Conservation (phyloP, 1,140 invertebrate genomes). For the Bombus terrestris region DNA sequence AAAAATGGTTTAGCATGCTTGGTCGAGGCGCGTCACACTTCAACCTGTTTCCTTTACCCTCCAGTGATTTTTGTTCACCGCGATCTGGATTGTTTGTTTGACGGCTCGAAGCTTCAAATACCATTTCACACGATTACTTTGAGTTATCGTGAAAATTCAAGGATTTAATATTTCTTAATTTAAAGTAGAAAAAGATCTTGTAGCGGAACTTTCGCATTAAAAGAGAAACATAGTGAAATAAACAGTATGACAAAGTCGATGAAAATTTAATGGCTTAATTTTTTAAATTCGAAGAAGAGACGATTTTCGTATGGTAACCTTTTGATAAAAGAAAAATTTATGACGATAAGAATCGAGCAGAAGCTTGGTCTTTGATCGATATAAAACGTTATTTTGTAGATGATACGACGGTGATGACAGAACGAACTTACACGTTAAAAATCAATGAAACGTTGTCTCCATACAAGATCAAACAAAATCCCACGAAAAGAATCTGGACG, state of each 20-base stretch:
- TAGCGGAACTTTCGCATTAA: not conserved
- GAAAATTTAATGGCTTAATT: not conserved
- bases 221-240: accelerated
- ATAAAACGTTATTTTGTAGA: not conserved
- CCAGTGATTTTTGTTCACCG: not conserved
- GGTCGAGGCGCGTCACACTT: not conserved
- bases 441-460: too few species aligned
- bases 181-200: not conserved
- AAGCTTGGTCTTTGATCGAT: not conserved
- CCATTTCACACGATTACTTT: not conserved
- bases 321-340: not conserved
- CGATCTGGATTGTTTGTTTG: not conserved
- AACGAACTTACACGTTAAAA: not conserved
- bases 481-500: too few species aligned
- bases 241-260: not conserved
- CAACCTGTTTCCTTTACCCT: not conserved
- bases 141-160: not conserved
- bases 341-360: not conserved
- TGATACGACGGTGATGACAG: not conserved
- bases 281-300: not conserved
- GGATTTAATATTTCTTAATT: not conserved
- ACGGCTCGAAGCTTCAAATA: not conserved
- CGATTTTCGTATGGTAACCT: not conserved
- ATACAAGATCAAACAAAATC: too few species aligned
- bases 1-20: slow-evolving; percentile 37